Percentiles rank a stretch among this genome's conserved stretches.
phyloP scores from a whole-genome alignment of 30 jellyfish, hydroid and myxozoan species.

The Chrysaora quinquecirrha region DNA sequence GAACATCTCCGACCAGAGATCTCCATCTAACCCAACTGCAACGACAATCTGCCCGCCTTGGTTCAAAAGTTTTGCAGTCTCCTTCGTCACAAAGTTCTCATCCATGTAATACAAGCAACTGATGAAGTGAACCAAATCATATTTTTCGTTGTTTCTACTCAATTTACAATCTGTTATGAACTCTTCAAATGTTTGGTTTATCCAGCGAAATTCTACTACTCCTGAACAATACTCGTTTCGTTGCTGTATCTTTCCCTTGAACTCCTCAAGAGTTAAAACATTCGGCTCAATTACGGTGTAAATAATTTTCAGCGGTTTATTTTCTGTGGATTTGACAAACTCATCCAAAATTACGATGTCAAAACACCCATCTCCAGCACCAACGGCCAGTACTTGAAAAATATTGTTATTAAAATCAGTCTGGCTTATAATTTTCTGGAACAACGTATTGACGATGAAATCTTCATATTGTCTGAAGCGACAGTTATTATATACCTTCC shows the following conservation, averaged over 20 bases:
- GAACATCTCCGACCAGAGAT: slow-evolving; percentile 25
- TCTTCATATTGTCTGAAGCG: not conserved
- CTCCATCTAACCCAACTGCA: slow-evolving; percentile 32
- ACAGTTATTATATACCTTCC: too few relatives aligned
- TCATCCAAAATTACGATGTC: slow-evolving; percentile 19
- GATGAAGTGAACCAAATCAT: slow-evolving; percentile 16
- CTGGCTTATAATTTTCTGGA: not conserved
- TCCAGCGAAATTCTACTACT: slow-evolving; percentile 20
- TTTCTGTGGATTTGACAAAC: not conserved
- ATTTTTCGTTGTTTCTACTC: not conserved
- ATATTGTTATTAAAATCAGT: not conserved
- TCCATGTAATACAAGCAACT: slow-evolving; percentile 33
- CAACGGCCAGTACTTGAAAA: not conserved
- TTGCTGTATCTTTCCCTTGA: not conserved
- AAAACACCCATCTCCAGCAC: slow-evolving; percentile 9
- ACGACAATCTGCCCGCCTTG: not conserved
- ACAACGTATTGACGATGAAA: not conserved
- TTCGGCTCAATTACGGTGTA: slow-evolving; percentile 48
- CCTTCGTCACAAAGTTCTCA: not conserved
- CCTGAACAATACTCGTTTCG: not conserved
- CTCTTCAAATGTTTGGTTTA: slow-evolving; percentile 16
- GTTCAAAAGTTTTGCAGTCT: not conserved
- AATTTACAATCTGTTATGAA: not conserved
- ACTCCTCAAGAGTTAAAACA: slow-evolving; percentile 7
- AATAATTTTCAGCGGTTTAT: not conserved